phyloP scores from a whole-genome alignment of 1,140 invertebrate species.

The Tetramorium alpestre region DNA sequence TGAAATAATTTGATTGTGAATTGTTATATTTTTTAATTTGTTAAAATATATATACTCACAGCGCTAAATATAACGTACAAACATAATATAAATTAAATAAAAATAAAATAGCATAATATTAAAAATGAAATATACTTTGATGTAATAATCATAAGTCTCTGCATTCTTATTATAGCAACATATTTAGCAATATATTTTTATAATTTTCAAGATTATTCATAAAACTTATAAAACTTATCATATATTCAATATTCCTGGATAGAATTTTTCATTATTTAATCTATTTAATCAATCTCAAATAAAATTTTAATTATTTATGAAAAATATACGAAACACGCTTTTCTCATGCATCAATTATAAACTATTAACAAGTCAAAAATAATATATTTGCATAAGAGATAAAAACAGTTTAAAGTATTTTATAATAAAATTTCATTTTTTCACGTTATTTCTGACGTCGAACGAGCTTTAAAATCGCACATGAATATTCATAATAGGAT shows the following conservation, averaged over 20 bases:
- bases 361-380: neutral
- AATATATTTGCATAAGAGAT: neutral
- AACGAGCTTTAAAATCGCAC: slow-evolving; percentile 12
- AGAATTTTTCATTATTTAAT: neutral
- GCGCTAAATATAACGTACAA: neutral
- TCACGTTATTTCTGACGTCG: neutral
- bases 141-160: neutral
- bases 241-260: neutral
- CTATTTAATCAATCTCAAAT: slow-evolving; percentile 13
- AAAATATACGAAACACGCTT: neutral
- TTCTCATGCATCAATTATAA: neutral
- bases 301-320: neutral
- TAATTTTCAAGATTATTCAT: neutral
- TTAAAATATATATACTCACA: neutral
- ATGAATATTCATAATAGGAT: neutral
- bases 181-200: too few species aligned
- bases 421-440: neutral
- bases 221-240: slow-evolving; percentile 19
- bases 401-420: neutral
- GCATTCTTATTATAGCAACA: neutral
- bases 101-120: neutral
- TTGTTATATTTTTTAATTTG: neutral
- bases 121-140: neutral
- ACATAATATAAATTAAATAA: neutral
- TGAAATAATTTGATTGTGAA: neutral